phyloP scores from a whole-genome alignment of 2,888 invertebrate species.

The Clanis bilineata region DNA sequence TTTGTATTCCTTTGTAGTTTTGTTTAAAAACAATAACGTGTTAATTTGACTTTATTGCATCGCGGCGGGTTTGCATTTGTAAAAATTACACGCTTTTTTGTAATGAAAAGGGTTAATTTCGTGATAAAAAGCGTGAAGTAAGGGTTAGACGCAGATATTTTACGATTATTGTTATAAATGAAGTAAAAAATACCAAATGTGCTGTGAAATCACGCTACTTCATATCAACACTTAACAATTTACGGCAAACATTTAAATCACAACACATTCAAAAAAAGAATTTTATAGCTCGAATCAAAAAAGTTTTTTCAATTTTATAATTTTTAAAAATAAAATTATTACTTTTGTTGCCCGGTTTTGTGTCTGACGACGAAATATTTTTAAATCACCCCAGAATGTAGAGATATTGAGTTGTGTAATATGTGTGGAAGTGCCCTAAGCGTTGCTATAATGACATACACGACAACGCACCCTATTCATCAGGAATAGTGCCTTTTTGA shows the following conservation, averaged over 20 bases:
- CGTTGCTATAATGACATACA: conserved; percentile 4
- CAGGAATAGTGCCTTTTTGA: conserved; percentile 1
- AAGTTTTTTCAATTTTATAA: neutral
- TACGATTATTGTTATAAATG: neutral
- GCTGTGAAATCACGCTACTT: too few relatives aligned
- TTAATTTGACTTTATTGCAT: conserved; percentile 35
- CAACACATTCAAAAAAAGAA: too few relatives aligned
- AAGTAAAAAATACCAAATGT: neutral
- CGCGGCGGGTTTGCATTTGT: neutral
- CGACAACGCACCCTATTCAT: neutral
- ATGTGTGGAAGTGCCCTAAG: neutral
- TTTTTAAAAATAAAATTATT: too few relatives aligned
- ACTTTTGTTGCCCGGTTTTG: too few relatives aligned
- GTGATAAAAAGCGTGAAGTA: neutral
- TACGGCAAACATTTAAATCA: too few relatives aligned
- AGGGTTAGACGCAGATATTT: neutral
- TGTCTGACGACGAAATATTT: neutral
- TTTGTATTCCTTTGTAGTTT: conserved; percentile 47
- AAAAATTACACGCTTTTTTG: neutral
- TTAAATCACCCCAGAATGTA: neutral
- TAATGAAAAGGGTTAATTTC: neutral
- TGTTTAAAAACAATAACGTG: conserved; percentile 50
- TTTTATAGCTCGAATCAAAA: neutral
- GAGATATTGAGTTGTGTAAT: neutral
- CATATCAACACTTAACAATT: too few relatives aligned